Evolutionary conservation across 2,888 invertebrate genomes (phyloP), one percentile per base, ranked within the genome.

Genomic region (Mythimna ferrago): DNA sequence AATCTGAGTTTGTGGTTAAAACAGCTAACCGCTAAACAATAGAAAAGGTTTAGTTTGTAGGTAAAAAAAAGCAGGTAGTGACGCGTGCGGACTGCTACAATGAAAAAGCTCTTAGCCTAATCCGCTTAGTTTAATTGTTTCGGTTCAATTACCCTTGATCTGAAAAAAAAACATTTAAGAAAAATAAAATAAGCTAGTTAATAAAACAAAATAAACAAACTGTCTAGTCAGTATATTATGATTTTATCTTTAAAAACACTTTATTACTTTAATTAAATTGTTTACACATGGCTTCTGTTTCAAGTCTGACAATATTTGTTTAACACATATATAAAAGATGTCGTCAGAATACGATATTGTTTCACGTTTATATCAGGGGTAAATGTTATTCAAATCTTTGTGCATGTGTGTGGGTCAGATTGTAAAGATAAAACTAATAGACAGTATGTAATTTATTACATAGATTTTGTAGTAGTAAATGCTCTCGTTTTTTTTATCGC

Each of bases 231-330:
- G 32, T 57, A 41, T 79, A 44, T 72, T 51, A 73, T 61, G 79
- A 80, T 66, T 61, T 73, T 80, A 79, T 73, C 60, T 72, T 48
- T 5, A 64, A 72, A 57, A 78, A 72, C 32, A 48, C 14, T 78
- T 76, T 76, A 79, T 64, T 60, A 64, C 73, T 63, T 64, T 67
- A 71, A 86, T 84, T 78, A 78, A 76, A 80, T 68, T 89, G 81
- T 89, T 86, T 83, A 84, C 73, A 71, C 64, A 41, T 66, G 86
- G 81, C 90, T 90, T 89, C 89, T 78, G 89, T 90, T 89, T 88
- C 54, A 71, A 76, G 82, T 76, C 78, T 54, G 51, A 67, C 76
- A 73, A 84, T 85, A 83, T 82, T 86, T 86, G 66, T 77, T 48
- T 72, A 81, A 79, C 81, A 84, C 64, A 83, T 71, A 79, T 82